Evolutionary conservation across 2,113 vertebrate species (phyloP).

Genomic region (Lontra canadensis): DNA sequence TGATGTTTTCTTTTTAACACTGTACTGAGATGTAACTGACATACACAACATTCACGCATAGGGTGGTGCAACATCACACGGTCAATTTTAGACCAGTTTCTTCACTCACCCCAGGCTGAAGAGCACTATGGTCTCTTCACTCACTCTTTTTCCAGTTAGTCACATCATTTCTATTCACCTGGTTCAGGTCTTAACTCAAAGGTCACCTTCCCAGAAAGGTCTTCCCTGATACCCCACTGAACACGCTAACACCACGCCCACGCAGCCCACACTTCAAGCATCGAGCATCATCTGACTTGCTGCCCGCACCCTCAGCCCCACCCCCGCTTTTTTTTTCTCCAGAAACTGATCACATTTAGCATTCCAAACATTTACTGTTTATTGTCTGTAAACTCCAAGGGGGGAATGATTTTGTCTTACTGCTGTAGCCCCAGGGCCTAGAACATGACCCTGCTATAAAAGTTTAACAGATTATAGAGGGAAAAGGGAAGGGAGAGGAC

Average conservation of each 20-base stretch:
- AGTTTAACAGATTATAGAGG: background rate
- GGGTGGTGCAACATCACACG: background rate
- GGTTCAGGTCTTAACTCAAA: background rate
- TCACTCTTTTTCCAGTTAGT: background rate
- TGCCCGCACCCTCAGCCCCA: background rate
- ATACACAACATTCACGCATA: background rate
- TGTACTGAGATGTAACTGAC: background rate
- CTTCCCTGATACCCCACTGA: background rate
- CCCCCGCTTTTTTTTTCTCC: background rate
- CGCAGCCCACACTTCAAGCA: background rate
- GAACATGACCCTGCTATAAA: background rate
- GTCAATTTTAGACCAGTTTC: background rate
- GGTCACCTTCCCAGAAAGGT: background rate
- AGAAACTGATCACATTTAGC: background rate
- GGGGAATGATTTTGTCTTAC: background rate
- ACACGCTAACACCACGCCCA: background rate
- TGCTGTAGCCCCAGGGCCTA: background rate
- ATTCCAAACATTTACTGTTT: background rate
- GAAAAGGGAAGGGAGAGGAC: background rate
- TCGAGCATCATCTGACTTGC: too few species aligned
- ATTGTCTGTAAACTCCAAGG: background rate
- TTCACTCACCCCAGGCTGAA: background rate
- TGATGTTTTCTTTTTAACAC: background rate
- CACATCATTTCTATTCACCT: background rate
- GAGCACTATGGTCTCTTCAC: background rate